Evolutionary conservation across 2,113 vertebrate species (phyloP).

Genomic region (Salvelinus alpinus): DNA sequence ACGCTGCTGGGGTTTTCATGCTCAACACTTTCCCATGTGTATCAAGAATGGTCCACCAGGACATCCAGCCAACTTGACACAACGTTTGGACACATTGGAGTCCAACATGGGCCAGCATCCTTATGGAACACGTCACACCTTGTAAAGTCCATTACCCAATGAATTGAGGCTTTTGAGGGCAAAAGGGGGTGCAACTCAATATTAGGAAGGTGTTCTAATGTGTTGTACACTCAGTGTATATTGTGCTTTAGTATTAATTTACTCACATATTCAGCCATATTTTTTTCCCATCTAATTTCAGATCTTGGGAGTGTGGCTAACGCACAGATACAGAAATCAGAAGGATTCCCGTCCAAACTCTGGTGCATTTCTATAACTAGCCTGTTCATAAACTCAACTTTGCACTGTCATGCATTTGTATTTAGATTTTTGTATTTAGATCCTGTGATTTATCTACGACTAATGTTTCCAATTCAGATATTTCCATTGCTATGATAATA

Average conservation of each 20-base stretch:
- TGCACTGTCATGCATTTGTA: not conserved
- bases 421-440: not conserved
- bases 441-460: not conserved
- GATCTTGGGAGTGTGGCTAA: conserved; percentile 89
- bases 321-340: conserved; percentile 88
- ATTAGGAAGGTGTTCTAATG: too few relatives aligned
- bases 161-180: too few relatives aligned
- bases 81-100: too few relatives aligned
- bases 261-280: not conserved
- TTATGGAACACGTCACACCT: too few relatives aligned
- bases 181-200: too few relatives aligned
- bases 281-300: conserved; percentile 53
- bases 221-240: too few relatives aligned
- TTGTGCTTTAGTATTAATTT: not conserved
- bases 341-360: conserved; percentile 88
- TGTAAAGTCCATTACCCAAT: too few relatives aligned
- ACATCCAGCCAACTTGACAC: too few relatives aligned
- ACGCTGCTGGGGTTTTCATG: too few relatives aligned
- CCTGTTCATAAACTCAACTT: not conserved
- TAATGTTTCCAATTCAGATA: not conserved
- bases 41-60: too few relatives aligned
- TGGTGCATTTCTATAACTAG: conserved; percentile 82
- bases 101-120: too few relatives aligned
- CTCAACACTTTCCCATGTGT: too few relatives aligned
- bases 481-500: not conserved